Conservation (phyloP, 2,888 invertebrate species). For the Pantelozetes paolii region DNA sequence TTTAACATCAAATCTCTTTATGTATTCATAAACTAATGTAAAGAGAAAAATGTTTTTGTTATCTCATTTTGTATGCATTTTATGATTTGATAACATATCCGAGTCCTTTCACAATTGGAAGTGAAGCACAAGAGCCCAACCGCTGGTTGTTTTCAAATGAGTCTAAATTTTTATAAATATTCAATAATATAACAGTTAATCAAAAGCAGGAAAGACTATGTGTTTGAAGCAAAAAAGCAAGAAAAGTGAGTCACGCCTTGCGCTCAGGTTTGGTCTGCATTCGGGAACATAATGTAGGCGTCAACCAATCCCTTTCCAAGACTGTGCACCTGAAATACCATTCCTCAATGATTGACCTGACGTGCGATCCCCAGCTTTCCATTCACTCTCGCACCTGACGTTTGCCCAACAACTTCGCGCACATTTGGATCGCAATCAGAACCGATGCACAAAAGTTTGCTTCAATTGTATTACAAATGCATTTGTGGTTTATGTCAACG, state of each 20-base stretch:
- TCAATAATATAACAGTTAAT: slow-evolving; percentile 22
- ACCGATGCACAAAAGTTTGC: not conserved
- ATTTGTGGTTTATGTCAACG: too few species aligned
- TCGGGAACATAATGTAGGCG: slow-evolving; percentile 10
- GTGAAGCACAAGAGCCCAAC: too few species aligned
- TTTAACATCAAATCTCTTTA: too few species aligned
- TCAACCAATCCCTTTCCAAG: not conserved
- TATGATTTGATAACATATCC: too few species aligned
- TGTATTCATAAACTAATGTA: too few species aligned
- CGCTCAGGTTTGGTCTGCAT: not conserved
- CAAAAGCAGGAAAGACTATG: slow-evolving; percentile 18
- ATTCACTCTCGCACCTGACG: not conserved
- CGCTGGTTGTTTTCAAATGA: not conserved
- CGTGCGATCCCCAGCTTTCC: not conserved
- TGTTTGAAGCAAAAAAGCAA: not conserved
- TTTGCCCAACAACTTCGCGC: not conserved
- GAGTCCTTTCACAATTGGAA: too few species aligned
- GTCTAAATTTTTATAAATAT: slow-evolving; percentile 5
- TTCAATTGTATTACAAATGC: too few species aligned
- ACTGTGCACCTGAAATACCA: slow-evolving; percentile 5
- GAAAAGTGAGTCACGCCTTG: slow-evolving; percentile 21
- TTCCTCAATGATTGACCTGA: not conserved
- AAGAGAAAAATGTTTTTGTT: too few species aligned
- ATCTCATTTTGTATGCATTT: too few species aligned
- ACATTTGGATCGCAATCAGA: not conserved